These are phyloP conservation scores for Catharus bicknelli DNA, from an alignment of 2,113 vertebrate genomes.

Conservation along the genomic window DNA sequence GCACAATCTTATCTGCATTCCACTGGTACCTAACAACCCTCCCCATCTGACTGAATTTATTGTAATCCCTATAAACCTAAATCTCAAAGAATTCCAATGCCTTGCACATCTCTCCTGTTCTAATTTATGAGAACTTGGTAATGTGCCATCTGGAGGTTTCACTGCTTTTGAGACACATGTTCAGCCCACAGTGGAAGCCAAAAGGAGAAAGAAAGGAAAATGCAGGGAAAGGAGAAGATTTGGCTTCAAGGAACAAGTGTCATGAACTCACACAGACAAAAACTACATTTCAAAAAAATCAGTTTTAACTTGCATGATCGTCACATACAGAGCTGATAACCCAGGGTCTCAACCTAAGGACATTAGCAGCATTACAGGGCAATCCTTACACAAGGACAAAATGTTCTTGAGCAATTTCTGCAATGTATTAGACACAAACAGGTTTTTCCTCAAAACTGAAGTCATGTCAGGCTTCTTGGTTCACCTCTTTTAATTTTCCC, in stretches of 20 bases:
- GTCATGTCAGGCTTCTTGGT: slow-evolving; percentile 44
- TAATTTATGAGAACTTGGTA: slow-evolving; percentile 61
- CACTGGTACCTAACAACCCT: neutral
- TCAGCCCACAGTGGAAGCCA: neutral
- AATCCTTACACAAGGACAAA: slow-evolving; percentile 62
- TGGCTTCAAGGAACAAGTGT: slow-evolving; percentile 37
- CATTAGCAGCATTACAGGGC: slow-evolving; percentile 51
- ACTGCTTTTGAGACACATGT: neutral
- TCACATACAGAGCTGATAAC: slow-evolving; percentile 35
- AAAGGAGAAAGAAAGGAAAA: slow-evolving; percentile 48
- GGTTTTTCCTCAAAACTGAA: slow-evolving; percentile 53
- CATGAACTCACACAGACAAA: slow-evolving; percentile 31
- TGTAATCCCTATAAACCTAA: slow-evolving; percentile 58
- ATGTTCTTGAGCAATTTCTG: slow-evolving; percentile 60
- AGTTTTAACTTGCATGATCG: slow-evolving; percentile 43
- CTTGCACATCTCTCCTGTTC: neutral
- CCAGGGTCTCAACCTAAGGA: slow-evolving; percentile 60
- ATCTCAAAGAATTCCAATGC: slow-evolving; percentile 56
- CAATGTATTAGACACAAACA: slow-evolving; percentile 47
- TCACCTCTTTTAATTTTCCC: slow-evolving; percentile 53
- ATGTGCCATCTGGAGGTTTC: slow-evolving; percentile 65
- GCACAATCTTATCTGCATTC: slow-evolving; percentile 13
- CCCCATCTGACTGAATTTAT: slow-evolving; percentile 53
- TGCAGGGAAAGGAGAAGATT: slow-evolving; percentile 2
- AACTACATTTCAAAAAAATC: slow-evolving; percentile 11